Evolutionary conservation across 2,113 vertebrate species (phyloP).

Genomic region (Semicossyphus pulcher): DNA sequence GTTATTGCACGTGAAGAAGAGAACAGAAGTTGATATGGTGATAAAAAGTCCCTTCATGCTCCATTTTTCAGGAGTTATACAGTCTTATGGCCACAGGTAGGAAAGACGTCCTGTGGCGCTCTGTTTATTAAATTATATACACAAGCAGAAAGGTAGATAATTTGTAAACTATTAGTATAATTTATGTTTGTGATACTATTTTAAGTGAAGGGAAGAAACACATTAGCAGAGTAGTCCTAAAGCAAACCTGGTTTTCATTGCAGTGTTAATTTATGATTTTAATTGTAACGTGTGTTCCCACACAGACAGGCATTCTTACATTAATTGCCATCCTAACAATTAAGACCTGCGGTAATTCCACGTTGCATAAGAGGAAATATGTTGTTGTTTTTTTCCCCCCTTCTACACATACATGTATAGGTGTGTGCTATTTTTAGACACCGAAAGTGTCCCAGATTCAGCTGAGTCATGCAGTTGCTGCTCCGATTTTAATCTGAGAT

Average conservation of each 20-base stretch:
- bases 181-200: not conserved
- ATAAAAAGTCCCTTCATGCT: too few relatives aligned
- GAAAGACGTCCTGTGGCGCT: too few relatives aligned
- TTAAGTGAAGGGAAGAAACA: not conserved
- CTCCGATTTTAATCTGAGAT: slow-evolving; percentile 54
- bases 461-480: slow-evolving; percentile 73
- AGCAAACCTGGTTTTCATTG: slow-evolving; percentile 13
- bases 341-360: slow-evolving; percentile 48
- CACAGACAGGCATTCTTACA: slow-evolving; percentile 20
- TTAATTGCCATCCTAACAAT: slow-evolving; percentile 50
- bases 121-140: not conserved
- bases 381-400: slow-evolving; percentile 26
- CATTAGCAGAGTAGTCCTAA: not conserved
- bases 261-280: slow-evolving; percentile 33
- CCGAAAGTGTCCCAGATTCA: slow-evolving; percentile 70
- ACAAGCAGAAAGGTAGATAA: not conserved
- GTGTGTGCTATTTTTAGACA: slow-evolving; percentile 68
- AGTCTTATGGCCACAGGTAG: too few relatives aligned
- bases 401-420: slow-evolving; percentile 46
- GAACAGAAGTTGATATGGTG: too few relatives aligned
- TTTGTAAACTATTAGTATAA: not conserved
- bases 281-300: slow-evolving; percentile 29
- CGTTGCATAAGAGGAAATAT: slow-evolving; percentile 66
- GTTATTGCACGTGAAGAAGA: too few relatives aligned
- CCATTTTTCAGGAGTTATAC: too few relatives aligned